A percentile compares a stretch with the other conserved stretches of the same genome.
Evolutionary conservation across 2,113 vertebrate species (phyloP).

Genomic region (Passerina amoena): DNA sequence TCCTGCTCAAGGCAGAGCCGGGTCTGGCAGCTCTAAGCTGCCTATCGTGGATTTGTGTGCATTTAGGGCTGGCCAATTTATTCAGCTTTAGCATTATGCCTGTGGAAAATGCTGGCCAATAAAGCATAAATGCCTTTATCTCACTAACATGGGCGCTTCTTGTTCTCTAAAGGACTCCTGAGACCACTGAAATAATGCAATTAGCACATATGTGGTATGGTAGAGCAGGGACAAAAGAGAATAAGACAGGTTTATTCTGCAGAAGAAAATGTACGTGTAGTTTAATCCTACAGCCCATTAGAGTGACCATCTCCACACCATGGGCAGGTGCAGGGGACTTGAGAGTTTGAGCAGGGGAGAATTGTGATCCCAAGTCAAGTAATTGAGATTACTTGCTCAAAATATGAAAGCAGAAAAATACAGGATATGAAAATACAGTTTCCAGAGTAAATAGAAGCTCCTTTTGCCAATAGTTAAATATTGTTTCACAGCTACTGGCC

Average conservation of each 20-base stretch:
- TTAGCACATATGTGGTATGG: conserved; percentile 42
- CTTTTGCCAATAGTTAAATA: conserved; percentile 24
- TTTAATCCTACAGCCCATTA: conserved; percentile 29
- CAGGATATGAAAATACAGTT: neutral
- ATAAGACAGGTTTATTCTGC: conserved; percentile 44
- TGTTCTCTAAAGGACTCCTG: conserved; percentile 24
- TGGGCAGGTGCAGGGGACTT: neutral
- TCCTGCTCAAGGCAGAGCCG: neutral
- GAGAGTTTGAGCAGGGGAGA: neutral
- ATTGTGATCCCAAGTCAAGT: neutral
- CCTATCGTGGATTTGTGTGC: neutral
- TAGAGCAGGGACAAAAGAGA: conserved; percentile 33
- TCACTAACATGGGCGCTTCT: neutral
- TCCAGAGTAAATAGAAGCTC: conserved; percentile 1
- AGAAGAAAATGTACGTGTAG: conserved; percentile 27
- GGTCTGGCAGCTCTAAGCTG: neutral
- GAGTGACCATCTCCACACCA: neutral
- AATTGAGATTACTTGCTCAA: neutral
- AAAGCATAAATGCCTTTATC: conserved; percentile 48
- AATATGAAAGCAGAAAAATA: neutral
- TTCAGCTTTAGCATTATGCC: conserved; percentile 21
- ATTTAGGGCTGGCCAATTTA: conserved; percentile 1
- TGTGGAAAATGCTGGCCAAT: neutral
- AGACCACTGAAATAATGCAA: conserved; percentile 52
- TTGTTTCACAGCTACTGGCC: neutral